These are phyloP conservation scores for Leuciscus idus DNA, from an alignment of 2,113 vertebrate genomes.

Conservation along the genomic window DNA sequence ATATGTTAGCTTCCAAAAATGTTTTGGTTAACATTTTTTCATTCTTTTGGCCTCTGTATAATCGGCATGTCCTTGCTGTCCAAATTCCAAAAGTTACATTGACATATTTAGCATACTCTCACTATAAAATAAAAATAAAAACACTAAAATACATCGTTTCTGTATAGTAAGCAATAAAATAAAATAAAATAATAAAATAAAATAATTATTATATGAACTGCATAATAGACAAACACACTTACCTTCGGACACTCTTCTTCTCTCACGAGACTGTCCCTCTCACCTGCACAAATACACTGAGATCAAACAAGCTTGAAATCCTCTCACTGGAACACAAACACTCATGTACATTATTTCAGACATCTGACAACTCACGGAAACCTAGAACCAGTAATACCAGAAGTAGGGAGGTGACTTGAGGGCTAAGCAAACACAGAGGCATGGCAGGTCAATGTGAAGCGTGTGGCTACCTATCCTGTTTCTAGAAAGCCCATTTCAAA, in stretches of 20 bases:
- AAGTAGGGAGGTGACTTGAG: conserved; percentile 55
- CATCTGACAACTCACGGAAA: conserved; percentile 40
- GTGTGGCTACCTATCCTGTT: conserved; percentile 20
- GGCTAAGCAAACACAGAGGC: background rate
- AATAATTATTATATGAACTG: background rate
- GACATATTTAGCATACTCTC: background rate
- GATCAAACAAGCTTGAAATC: conserved; percentile 49
- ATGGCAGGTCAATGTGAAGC: conserved; percentile 1
- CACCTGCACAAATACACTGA: conserved; percentile 1
- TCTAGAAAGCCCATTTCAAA: conserved; percentile 14
- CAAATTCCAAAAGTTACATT: background rate
- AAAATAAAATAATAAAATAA: background rate
- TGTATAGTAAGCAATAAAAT: background rate
- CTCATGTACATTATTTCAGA: conserved; percentile 54
- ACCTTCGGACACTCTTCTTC: conserved; percentile 13
- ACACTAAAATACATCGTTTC: background rate
- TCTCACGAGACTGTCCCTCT: background rate
- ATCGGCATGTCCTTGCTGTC: background rate
- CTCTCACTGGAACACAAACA: conserved; percentile 52
- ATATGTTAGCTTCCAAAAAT: background rate
- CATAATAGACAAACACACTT: background rate
- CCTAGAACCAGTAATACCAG: conserved; percentile 71
- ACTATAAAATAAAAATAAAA: background rate
- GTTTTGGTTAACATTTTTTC: background rate
- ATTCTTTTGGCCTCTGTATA: background rate